Base-by-base conservation (phyloP, 2,113 vertebrate species). In the Sclerurus mexicanus region DNA sequence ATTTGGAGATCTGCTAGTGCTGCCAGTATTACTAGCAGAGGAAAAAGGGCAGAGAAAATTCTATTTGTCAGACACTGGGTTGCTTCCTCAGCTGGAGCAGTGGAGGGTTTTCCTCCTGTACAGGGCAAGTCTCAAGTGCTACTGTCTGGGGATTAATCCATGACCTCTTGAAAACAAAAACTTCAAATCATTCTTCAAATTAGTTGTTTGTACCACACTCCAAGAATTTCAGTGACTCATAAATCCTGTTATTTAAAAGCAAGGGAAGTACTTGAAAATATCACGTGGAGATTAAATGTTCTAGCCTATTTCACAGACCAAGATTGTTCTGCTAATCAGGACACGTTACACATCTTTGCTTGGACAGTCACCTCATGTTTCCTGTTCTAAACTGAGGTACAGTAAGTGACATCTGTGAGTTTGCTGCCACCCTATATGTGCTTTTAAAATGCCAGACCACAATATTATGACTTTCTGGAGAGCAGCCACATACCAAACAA, bases 161-260 rank as follows among this genome's bases (percentile, higher is more conserved):
- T 5, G 58, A 50, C 35, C 66, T 84, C 55, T 59, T 74, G 71
- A 37, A 84, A 94, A 50, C 47, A n/a, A 77, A 50, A 94, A 73
- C 68, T 76, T 73, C 46, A 46, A 75, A 40, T 62, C 20, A 53
- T 63, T 95, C 64, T 74, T 86, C 60, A 88, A 31, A 73, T 80
- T 30, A 74, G 35, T 67, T 89, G 72, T 79, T 94, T 50, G 69
- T 58, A 72, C 76, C 82, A 49, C 66, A 27, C 69, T 10, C 3
- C 58, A 85, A 87, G 92, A 95, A 94, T 68, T 75, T 50, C 68
- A 85, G 72, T 94, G 93, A 96, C 85, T 90, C 94, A 66, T 66
- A 96, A 85, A 85, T 80, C 80, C 83, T 90, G 69, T 93, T 93
- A 82, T 92, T 91, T 95, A 85, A 72, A 90, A 95, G 72, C 40